phyloP scores from a whole-genome alignment of 2,797 vertebrate genomes.

The Pteropus rufus region DNA sequence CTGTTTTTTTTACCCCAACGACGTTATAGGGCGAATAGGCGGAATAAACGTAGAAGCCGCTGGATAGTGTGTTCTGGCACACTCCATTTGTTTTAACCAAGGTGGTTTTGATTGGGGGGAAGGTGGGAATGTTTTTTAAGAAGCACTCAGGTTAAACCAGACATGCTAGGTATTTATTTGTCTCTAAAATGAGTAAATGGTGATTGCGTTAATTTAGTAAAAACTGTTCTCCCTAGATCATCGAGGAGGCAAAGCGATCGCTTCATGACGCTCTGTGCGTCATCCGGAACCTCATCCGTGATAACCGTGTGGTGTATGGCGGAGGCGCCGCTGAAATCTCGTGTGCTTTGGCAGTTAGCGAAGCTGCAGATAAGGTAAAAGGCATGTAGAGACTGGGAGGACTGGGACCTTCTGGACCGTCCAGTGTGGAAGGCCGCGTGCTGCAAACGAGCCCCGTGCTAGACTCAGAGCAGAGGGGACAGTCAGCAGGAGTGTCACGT shows the following conservation, averaged over 20 bases:
- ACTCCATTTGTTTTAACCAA: neutral
- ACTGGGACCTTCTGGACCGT: rapidly evolving
- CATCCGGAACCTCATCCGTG: constrained; percentile 95
- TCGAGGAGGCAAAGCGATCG: constrained; percentile 97
- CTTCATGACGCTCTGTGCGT: constrained; percentile 98
- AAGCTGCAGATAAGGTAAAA: constrained; percentile 94
- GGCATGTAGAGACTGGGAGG: rapidly evolving
- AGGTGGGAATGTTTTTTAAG: no score
- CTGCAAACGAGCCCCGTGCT: rapidly evolving
- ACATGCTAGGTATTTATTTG: rapidly evolving
- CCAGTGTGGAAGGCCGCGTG: rapidly evolving
- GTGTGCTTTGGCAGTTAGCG: constrained; percentile 94
- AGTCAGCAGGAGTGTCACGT: rapidly evolving
- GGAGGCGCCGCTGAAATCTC: constrained; percentile 96
- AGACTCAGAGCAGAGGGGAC: rapidly evolving
- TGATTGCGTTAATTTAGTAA: neutral
- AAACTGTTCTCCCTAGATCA: constrained; percentile 85
- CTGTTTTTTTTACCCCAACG: neutral
- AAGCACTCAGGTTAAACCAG: neutral
- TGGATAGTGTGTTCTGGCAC: no score
- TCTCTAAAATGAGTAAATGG: rapidly evolving
- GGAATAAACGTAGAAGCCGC: neutral
- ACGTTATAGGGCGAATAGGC: rapidly evolving
- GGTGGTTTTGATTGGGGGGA: no score
- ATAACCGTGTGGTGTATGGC: constrained; percentile 96